Percentiles rank a stretch among this genome's conserved stretches.
Conservation (phyloP, 2,113 vertebrate genomes). For the Phaethon lepturus region DNA sequence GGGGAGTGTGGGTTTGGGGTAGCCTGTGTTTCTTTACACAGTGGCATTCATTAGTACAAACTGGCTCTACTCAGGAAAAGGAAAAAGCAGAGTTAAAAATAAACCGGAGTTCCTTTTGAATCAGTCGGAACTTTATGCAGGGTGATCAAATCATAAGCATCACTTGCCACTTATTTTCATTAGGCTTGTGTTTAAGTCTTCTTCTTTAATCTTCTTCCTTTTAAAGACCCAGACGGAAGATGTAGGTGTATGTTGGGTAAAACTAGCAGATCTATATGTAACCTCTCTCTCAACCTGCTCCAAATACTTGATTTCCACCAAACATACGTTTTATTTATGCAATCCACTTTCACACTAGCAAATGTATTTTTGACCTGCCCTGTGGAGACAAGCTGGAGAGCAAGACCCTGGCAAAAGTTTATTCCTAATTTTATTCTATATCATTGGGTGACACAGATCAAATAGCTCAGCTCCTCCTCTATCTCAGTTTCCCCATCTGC, state of each 20-base stretch:
- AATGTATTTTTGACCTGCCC: neutral
- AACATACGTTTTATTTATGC: neutral
- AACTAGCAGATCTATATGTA: neutral
- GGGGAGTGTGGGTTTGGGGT: neutral
- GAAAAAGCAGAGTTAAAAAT: neutral
- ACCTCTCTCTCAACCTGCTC: neutral
- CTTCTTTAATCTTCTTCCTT: neutral
- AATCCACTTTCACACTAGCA: neutral
- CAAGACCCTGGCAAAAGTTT: neutral
- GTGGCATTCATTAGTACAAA: neutral
- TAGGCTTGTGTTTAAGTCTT: neutral
- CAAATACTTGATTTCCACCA: neutral
- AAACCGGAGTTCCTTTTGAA: neutral
- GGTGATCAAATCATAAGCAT: neutral
- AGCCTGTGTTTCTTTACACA: neutral
- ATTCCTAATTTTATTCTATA: neutral
- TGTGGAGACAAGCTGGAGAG: neutral
- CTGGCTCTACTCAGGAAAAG: accelerated
- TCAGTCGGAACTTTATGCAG: neutral
- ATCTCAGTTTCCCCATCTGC: neutral
- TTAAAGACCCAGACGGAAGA: neutral
- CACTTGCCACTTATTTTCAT: accelerated
- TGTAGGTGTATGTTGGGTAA: neutral
- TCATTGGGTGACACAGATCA: neutral
- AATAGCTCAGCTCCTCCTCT: neutral